Evolutionary conservation across 2,888 invertebrate species (phyloP), one percentile per base, ranked within the genome.

Genomic region (Mycalesis mineus): DNA sequence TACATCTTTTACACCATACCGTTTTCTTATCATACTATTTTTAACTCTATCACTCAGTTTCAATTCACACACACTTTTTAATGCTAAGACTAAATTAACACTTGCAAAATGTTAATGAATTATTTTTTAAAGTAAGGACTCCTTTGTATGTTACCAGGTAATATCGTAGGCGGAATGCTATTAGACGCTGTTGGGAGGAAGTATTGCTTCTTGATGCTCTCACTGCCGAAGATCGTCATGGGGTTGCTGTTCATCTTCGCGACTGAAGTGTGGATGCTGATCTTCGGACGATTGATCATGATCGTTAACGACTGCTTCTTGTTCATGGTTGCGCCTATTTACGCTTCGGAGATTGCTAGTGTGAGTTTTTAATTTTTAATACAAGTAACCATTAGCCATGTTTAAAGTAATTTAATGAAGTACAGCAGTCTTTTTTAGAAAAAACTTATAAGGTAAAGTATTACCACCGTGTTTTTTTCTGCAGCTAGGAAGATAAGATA

Each of bases 261-360:
- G 0, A 66, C 63, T 0, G 72, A 80, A 2, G 63, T 77, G 0
- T 79, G 82, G 80, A 67, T 78, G 60, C 33, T 82, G 7, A 58
- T 75, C 2, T 40, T 76, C 2, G 79, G 69, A 1, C 66, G 79
- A 8, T 60, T 65, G 0, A 6, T 78, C 1, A 65, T 68, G 49
- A 70, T 72, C 0, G 33, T 69, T 0, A 61, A 68, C 0, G 78
- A 81, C 45, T 57, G 64, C 0, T 62, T 73, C 4, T 56, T 73
- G 0, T 55, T 78, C 5, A 58, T 67, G 2, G 64, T 69, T 0
- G 71, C 80, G 1, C 75, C 80, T 2, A 69, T 79, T 11, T 83
- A 82, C 54, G 71, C 79, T 7, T 78, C 81, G 0, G 83, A 83
- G 50, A 69, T 83, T 42, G 78, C 82, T 37, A 73, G 72, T 55